A percentile compares a stretch with the other conserved stretches of the same genome.
These are phyloP conservation scores for Channallabes apus DNA, from an alignment of 2,797 vertebrate species.

Conservation along the genomic window DNA sequence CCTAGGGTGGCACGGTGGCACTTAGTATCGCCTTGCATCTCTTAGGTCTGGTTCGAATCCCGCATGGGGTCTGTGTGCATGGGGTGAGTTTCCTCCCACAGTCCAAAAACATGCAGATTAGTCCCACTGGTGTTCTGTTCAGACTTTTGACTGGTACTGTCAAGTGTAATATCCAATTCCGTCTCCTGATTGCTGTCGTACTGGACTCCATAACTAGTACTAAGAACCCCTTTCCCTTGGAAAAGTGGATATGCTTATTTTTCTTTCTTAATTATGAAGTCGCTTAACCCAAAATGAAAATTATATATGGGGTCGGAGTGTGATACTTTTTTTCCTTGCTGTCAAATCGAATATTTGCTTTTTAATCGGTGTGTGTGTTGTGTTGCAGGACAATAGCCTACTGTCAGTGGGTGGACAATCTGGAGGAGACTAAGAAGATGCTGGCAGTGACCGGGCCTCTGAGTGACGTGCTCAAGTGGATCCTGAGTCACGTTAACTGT, in stretches of 20 bases:
- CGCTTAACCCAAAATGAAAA: background rate
- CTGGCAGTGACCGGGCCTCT: slow-evolving; percentile 90
- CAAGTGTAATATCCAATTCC: background rate
- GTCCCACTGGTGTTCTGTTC: too few species aligned
- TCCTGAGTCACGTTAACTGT: slow-evolving; percentile 92
- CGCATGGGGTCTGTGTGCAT: too few species aligned
- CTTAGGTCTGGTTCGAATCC: too few species aligned
- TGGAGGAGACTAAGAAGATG: slow-evolving; percentile 95
- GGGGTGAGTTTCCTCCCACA: too few species aligned
- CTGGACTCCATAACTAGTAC: background rate
- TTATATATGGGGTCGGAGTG: background rate
- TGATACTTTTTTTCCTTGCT: background rate
- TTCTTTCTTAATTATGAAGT: background rate
- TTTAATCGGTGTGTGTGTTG: background rate
- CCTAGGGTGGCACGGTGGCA: too few species aligned
- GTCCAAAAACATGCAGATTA: too few species aligned
- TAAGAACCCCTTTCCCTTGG: too few species aligned
- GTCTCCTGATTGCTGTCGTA: background rate
- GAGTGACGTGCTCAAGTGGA: slow-evolving; percentile 93
- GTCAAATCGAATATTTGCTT: background rate
- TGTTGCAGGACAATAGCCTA: slow-evolving; percentile 90
- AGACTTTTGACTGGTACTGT: background rate
- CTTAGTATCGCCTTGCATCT: too few species aligned
- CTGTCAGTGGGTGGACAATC: slow-evolving; percentile 98
- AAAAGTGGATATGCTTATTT: background rate